phyloP scores from a whole-genome alignment of 2,888 invertebrate genomes.

The Ormyrus labotus region DNA sequence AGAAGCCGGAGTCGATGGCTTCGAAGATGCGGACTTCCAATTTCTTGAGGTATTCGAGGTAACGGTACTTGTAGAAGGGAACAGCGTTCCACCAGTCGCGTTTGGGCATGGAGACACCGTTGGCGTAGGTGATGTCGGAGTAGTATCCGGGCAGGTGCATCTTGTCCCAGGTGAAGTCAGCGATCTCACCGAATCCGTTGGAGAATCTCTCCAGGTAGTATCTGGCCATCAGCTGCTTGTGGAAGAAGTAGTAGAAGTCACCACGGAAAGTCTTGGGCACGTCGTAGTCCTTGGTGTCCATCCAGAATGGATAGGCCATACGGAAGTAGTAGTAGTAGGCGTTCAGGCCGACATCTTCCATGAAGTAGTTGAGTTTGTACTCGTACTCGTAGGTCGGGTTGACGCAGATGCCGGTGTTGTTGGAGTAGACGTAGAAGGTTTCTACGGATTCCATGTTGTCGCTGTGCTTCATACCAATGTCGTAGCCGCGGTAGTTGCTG shows the following conservation, averaged over 20 bases:
- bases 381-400: conserved; percentile 77
- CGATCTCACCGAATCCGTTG: conserved; percentile 80
- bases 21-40: conserved; percentile 67
- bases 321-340: conserved; percentile 83
- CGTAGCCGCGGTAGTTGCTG: conserved; percentile 64
- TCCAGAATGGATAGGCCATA: conserved; percentile 82
- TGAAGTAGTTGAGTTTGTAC: conserved; percentile 82
- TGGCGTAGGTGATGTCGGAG: conserved; percentile 80
- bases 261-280: conserved; percentile 80
- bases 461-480: conserved; percentile 57
- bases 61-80: conserved; percentile 68
- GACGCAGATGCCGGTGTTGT: conserved; percentile 79
- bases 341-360: conserved; percentile 83
- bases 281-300: conserved; percentile 78
- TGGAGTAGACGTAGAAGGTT: conserved; percentile 79
- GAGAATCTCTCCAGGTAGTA: conserved; percentile 84
- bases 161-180: conserved; percentile 79
- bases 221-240: conserved; percentile 83
- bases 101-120: conserved; percentile 80
- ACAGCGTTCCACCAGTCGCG: conserved; percentile 77
- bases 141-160: conserved; percentile 79
- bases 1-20: conserved; percentile 70
- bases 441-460: conserved; percentile 65
- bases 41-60: conserved; percentile 66
- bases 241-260: conserved; percentile 81